Percentiles rank a stretch among this genome's conserved stretches.
Evolutionary conservation across 1,140 invertebrate species (phyloP).

Genomic region (Tetramorium simillimum): DNA sequence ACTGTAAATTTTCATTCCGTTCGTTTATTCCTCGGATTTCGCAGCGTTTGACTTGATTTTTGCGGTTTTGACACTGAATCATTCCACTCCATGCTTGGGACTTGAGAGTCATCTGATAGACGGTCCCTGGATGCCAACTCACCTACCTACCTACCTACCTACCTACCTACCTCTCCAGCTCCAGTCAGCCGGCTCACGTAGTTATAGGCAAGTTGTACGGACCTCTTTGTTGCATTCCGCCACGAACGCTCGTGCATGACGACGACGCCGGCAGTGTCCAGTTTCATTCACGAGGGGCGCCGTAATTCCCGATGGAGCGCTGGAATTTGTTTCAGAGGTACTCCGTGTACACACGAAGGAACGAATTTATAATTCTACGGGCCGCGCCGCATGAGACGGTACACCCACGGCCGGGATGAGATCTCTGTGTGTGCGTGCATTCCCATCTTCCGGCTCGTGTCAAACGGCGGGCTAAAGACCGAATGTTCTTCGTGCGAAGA

Average conservation of each 20-base stretch:
- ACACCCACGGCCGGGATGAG: slow-evolving; percentile 16
- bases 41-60: neutral
- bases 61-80: neutral
- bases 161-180: slow-evolving; percentile 42
- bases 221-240: slow-evolving; percentile 76
- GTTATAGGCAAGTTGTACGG: slow-evolving; percentile 61
- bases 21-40: neutral
- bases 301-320: slow-evolving; percentile 46
- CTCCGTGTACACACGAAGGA: slow-evolving; percentile 28
- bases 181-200: slow-evolving; percentile 35
- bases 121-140: slow-evolving; percentile 51
- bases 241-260: slow-evolving; percentile 52
- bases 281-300: slow-evolving; percentile 79
- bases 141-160: slow-evolving; percentile 45
- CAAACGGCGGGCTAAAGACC: slow-evolving; percentile 8
- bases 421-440: slow-evolving; percentile 13
- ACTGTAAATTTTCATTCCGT: neutral
- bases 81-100: neutral
- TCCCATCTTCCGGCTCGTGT: slow-evolving; percentile 32
- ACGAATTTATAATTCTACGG: slow-evolving; percentile 49
- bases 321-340: slow-evolving; percentile 65
- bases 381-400: neutral
- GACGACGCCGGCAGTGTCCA: slow-evolving; percentile 73
- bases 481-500: slow-evolving; percentile 4
- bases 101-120: slow-evolving; percentile 58